These are phyloP conservation scores for Meteorus colon DNA, from an alignment of 2,888 invertebrate genomes.

Conservation along the genomic window DNA sequence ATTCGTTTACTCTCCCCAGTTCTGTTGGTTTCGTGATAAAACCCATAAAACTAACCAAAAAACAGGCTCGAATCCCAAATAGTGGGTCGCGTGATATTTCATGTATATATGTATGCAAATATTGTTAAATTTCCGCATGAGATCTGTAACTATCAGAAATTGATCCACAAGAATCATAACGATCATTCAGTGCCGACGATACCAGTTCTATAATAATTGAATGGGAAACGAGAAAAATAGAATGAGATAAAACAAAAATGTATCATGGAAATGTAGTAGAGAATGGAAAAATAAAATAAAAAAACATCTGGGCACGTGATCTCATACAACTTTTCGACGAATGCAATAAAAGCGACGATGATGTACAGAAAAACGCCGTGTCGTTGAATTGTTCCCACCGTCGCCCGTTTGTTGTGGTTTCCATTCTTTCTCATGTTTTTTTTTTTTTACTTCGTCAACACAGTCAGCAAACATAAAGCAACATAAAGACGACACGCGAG, in stretches of 20 bases:
- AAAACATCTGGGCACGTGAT: not conserved
- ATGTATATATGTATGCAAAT: not conserved
- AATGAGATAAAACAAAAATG: not conserved
- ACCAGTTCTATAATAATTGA: slow-evolving; percentile 42
- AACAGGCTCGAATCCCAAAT: slow-evolving; percentile 36
- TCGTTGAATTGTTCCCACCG: slow-evolving; percentile 16
- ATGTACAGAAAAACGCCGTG: not conserved
- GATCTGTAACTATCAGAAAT: slow-evolving; percentile 7
- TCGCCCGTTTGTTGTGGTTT: slow-evolving; percentile 20
- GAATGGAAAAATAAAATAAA: not conserved
- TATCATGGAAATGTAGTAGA: not conserved
- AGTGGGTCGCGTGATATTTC: slow-evolving; percentile 42
- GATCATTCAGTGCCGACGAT: slow-evolving; percentile 26
- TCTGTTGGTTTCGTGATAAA: slow-evolving; percentile 1
- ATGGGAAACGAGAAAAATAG: slow-evolving; percentile 1
- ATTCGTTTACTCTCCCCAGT: not conserved
- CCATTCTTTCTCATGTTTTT: not conserved
- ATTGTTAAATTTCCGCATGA: not conserved
- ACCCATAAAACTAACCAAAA: slow-evolving; percentile 25
- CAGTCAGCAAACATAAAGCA: slow-evolving; percentile 13
- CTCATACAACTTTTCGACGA: slow-evolving; percentile 23
- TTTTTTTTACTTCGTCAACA: not conserved
- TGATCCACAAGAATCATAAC: slow-evolving; percentile 32
- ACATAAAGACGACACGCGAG: slow-evolving; percentile 28
- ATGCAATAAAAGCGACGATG: slow-evolving; percentile 19